Conservation (phyloP, 2,888 invertebrate genomes). For the Apotomis capreana region DNA sequence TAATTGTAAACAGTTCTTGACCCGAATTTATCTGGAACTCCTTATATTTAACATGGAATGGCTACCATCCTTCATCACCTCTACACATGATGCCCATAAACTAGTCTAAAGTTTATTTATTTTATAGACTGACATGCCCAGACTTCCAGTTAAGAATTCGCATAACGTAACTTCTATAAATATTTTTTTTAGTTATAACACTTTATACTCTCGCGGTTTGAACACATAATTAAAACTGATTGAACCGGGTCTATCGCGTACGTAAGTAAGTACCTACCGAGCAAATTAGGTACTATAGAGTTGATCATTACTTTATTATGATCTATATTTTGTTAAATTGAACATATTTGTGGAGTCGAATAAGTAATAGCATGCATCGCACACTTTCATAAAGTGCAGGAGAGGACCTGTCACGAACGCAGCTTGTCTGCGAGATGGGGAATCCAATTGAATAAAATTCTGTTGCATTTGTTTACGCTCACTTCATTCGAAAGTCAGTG, state of each 20-base stretch:
- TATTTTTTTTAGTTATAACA: not conserved
- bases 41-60: slow-evolving; percentile 34
- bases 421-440: slow-evolving; percentile 10
- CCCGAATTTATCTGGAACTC: slow-evolving; percentile 35
- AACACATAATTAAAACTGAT: too few species aligned
- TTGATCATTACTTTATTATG: not conserved
- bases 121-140: slow-evolving; percentile 17
- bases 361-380: not conserved
- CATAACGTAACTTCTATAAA: not conserved
- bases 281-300: not conserved
- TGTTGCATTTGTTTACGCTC: slow-evolving; percentile 22
- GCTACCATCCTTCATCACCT: slow-evolving; percentile 31
- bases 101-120: slow-evolving; percentile 29
- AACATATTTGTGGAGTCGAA: not conserved
- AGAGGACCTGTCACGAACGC: slow-evolving; percentile 23
- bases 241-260: too few species aligned
- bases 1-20: slow-evolving; percentile 36
- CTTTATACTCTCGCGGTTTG: too few species aligned
- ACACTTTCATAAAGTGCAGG: slow-evolving; percentile 32
- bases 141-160: slow-evolving; percentile 19
- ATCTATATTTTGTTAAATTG: not conserved
- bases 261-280: not conserved
- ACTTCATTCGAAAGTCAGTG: slow-evolving; percentile 10
- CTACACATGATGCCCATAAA: slow-evolving; percentile 32
- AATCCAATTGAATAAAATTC: slow-evolving; percentile 33